Conservation (phyloP, 2,113 vertebrate genomes). For the Verasper variegatus region DNA sequence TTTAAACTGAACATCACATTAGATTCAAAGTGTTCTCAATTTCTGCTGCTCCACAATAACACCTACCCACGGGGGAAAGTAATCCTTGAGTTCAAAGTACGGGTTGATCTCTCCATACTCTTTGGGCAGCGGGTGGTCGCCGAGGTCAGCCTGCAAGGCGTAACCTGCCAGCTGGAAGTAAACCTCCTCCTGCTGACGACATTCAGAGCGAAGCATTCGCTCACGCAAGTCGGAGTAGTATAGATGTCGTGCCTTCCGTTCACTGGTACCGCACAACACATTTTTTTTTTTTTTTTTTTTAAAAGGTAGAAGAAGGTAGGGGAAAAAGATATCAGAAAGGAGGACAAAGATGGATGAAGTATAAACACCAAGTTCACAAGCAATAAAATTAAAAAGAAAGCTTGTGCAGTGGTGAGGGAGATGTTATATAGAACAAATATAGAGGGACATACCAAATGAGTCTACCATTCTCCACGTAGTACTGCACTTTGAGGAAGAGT, state of each 20-base stretch:
- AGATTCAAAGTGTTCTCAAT: background rate
- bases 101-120: slow-evolving; percentile 60
- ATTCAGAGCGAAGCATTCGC: slow-evolving; percentile 87
- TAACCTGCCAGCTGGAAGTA: slow-evolving; percentile 92
- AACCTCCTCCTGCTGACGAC: slow-evolving; percentile 89
- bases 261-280: slow-evolving; percentile 80
- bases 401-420: background rate
- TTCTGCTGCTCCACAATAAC: background rate
- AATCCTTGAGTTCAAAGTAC: slow-evolving; percentile 91
- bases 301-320: background rate
- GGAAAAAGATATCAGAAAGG: slow-evolving; percentile 8
- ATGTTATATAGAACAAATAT: background rate
- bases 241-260: slow-evolving; percentile 85
- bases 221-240: slow-evolving; percentile 90
- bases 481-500: slow-evolving; percentile 89
- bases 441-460: slow-evolving; percentile 85
- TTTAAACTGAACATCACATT: background rate
- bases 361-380: background rate
- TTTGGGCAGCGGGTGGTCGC: slow-evolving; percentile 77
- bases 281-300: no score
- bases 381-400: background rate
- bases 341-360: slow-evolving; percentile 18
- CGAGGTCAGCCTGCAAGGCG: slow-evolving; percentile 89
- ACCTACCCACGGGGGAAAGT: slow-evolving; percentile 93
- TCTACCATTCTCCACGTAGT: slow-evolving; percentile 90